Percentiles rank a stretch among this genome's conserved stretches.
phyloP scores from a whole-genome alignment of 2,113 vertebrate genomes.

The Trogon surrucura region DNA sequence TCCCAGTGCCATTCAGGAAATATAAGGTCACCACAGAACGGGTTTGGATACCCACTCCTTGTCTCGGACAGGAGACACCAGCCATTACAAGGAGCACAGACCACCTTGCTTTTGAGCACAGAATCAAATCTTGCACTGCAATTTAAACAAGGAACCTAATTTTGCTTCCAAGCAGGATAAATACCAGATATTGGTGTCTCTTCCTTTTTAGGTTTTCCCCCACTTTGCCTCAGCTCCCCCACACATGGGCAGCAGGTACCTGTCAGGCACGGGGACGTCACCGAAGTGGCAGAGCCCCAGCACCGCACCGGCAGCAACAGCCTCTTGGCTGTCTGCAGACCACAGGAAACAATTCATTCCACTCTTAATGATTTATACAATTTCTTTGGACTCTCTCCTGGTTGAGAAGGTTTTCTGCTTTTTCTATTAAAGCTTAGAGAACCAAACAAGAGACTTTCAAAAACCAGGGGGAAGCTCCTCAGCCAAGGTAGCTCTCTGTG shows the following conservation, averaged over 20 bases:
- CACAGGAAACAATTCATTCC: slow-evolving; percentile 37
- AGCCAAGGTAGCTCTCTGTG: background rate
- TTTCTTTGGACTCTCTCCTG: slow-evolving; percentile 18
- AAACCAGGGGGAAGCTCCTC: background rate
- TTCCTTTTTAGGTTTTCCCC: background rate
- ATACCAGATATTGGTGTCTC: background rate
- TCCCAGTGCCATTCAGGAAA: background rate
- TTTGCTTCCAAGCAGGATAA: background rate
- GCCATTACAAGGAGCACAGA: background rate
- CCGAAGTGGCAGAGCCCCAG: background rate
- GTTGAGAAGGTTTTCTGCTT: background rate
- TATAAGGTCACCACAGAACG: accelerated
- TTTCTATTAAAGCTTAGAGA: background rate
- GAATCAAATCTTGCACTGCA: background rate
- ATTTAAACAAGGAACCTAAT: background rate
- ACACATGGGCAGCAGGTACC: accelerated
- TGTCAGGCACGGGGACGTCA: background rate
- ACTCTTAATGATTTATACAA: slow-evolving; percentile 8
- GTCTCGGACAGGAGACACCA: background rate
- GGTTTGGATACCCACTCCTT: background rate
- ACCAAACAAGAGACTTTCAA: background rate
- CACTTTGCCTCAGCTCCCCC: background rate
- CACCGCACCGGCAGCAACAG: background rate
- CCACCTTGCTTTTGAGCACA: accelerated
- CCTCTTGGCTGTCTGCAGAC: background rate